Evolutionary conservation across 2,113 vertebrate genomes (phyloP), one percentile per base, ranked within the genome.

Genomic region (Leptosomus discolor): DNA sequence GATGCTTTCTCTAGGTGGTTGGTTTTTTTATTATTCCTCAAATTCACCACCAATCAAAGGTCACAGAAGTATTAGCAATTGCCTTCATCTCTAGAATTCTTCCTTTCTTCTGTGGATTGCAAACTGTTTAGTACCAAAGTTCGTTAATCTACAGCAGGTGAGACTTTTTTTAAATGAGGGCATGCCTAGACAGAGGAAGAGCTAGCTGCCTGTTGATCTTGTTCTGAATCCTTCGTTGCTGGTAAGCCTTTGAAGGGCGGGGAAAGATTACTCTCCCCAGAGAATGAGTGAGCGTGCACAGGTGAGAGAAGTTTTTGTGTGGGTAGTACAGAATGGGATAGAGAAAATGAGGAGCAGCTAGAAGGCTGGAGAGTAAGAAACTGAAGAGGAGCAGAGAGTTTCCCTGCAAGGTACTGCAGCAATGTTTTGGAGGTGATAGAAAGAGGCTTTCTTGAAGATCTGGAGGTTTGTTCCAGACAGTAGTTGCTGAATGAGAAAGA

Each of bases 201-300:
- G 53, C 18, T 81, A 76, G 53, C 18, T 81, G 15, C 7, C 13
- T 73, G 19, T 39, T 64, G 23, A 19, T 76, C 6, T 58, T 1
- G 0, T 48, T 48, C 15, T 78, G 37, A 3, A 3, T 11, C 8
- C 32, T 34, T 54, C 29, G 36, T 58, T 0, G 0, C 18, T 54
- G 24, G 39, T 53, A 8, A n/a, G 30, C 18, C 6, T 68, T 60
- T 45, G 83, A 45, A 53, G 23, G 34, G 56, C 2, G 27, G 23
- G 18, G 36, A 12, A 50, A 32, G 58, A 37, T 56, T 80, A 26
- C 9, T 77, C 6, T 89, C 27, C 41, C 15, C 6, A 34, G 36
- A 41, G 48, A 45, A 18, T 7, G 12, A 17, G 12, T 37, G 51
- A 85, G 70, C 5, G 1, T 3, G 15, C 15, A 67, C 32, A 88